Conservation (phyloP, 2,113 vertebrate genomes). For the Lanius ludovicianus region DNA sequence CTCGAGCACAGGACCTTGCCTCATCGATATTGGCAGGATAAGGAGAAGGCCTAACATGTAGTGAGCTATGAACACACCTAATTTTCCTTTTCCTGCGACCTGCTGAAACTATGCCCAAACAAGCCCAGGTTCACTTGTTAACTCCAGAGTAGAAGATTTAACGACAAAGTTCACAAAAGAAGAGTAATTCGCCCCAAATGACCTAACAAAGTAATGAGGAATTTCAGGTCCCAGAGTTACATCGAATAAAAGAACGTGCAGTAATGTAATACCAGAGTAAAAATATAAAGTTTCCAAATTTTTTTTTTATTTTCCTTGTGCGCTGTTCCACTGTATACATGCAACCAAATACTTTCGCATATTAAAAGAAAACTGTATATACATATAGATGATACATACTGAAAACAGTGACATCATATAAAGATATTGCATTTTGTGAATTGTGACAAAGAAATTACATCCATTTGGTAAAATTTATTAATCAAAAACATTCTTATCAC, state of each 20-base stretch:
- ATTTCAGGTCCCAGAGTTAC: constrained; percentile 13
- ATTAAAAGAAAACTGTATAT: constrained; percentile 65
- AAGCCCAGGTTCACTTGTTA: neutral
- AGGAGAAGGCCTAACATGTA: neutral
- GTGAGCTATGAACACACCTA: neutral
- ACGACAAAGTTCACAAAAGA: neutral
- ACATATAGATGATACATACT: constrained; percentile 64
- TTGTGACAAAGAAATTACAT: constrained; percentile 51
- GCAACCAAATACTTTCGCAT: constrained; percentile 50
- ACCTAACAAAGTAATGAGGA: neutral
- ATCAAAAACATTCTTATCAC: constrained; percentile 33
- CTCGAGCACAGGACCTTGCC: neutral
- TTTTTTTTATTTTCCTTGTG: constrained; percentile 76
- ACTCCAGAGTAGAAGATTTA: neutral
- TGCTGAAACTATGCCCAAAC: neutral
- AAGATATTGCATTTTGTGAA: constrained; percentile 59
- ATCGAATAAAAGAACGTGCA: neutral
- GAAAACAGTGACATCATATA: constrained; percentile 57
- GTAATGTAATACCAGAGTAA: constrained; percentile 61
- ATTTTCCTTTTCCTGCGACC: neutral
- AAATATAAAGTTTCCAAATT: constrained; percentile 57
- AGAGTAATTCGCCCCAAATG: neutral
- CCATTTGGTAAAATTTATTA: constrained; percentile 24
- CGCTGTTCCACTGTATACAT: constrained; percentile 63
- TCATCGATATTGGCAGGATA: rapidly evolving